phyloP scores from a whole-genome alignment of 2,888 invertebrate species.

The Masnerella sp. region DNA sequence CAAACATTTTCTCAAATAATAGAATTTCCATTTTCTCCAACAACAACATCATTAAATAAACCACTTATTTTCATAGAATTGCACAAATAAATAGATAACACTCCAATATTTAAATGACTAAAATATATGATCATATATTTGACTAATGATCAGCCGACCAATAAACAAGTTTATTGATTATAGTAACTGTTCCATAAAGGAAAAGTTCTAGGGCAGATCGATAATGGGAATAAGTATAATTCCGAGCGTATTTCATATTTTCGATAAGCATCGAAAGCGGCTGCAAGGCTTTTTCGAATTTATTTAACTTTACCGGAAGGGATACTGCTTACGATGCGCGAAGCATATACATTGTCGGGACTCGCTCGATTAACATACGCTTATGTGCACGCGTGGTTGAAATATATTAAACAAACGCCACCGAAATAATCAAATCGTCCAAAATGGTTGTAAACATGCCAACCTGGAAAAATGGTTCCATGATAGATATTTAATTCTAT shows the following conservation, averaged over 20 bases:
- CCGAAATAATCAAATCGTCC: constrained; percentile 19
- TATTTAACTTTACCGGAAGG: constrained; percentile 68
- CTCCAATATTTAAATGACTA: too few species aligned
- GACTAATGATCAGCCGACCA: too few species aligned
- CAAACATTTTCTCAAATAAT: too few species aligned
- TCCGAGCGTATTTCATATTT: constrained; percentile 21
- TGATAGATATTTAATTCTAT: too few species aligned
- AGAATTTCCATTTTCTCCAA: too few species aligned
- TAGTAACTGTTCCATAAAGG: too few species aligned
- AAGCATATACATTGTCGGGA: constrained; percentile 60
- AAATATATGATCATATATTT: too few species aligned
- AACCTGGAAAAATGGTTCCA: too few species aligned
- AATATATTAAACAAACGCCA: constrained; percentile 54
- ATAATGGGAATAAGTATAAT: constrained; percentile 22
- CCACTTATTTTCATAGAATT: too few species aligned
- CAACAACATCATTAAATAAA: too few species aligned
- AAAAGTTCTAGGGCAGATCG: neutral
- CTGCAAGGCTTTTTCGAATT: constrained; percentile 39
- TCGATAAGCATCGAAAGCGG: constrained; percentile 19
- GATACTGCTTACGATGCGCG: constrained; percentile 68
- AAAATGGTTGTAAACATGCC: constrained; percentile 7
- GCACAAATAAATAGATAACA: too few species aligned
- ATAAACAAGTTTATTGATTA: too few species aligned
- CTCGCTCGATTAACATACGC: constrained; percentile 53
- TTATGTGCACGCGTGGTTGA: constrained; percentile 65